Evolutionary conservation across 2,113 vertebrate species (phyloP).

Genomic region (Eudyptes chrysolophus): DNA sequence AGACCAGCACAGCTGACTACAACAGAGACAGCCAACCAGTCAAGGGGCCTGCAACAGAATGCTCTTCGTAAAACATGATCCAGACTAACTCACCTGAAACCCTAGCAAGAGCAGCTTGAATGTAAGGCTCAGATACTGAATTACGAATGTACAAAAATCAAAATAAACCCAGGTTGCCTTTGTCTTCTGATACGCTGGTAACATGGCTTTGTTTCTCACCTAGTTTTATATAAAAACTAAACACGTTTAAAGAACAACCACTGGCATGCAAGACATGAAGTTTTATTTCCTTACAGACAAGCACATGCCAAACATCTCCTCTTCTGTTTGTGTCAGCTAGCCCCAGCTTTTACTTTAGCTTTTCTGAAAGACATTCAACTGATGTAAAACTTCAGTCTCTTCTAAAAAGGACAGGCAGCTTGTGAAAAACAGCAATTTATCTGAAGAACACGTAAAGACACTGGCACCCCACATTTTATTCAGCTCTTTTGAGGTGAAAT

Average conservation of each 20-base stretch:
- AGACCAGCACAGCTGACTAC: not conserved
- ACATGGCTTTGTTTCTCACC: not conserved
- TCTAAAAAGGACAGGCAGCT: not conserved
- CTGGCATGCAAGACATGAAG: not conserved
- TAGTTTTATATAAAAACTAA: not conserved
- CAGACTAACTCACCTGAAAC: not conserved
- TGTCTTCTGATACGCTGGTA: not conserved
- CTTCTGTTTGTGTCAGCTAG: not conserved
- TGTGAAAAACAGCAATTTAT: not conserved
- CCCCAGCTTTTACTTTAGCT: not conserved
- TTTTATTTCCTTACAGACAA: not conserved
- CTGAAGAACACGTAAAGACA: accelerated
- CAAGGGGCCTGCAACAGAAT: not conserved
- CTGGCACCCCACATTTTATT: not conserved
- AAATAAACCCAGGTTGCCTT: not conserved
- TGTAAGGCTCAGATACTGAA: not conserved
- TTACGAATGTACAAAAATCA: not conserved
- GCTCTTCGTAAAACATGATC: not conserved
- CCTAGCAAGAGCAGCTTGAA: not conserved
- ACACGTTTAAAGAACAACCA: not conserved
- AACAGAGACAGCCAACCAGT: not conserved
- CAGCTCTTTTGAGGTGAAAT: not conserved
- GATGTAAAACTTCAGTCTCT: not conserved
- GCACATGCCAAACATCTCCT: not conserved
- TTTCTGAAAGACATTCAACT: not conserved